Evolutionary conservation across 2,113 vertebrate genomes (phyloP).

Genomic region (Delphinapterus leucas): DNA sequence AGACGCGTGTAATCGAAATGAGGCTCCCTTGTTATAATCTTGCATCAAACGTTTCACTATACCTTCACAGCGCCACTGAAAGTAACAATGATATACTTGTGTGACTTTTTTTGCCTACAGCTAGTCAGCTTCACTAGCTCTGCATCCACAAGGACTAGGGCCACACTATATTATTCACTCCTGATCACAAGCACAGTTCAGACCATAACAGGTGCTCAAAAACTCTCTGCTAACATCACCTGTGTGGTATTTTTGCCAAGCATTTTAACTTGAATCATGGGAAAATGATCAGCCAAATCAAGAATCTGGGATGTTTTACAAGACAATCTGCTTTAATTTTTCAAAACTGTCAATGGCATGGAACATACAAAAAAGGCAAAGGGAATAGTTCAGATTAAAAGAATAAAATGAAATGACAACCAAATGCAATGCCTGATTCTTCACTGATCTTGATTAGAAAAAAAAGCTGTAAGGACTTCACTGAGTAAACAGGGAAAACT

Average conservation of each 20-base stretch:
- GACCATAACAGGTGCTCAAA: background rate
- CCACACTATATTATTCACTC: background rate
- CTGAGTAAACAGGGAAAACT: background rate
- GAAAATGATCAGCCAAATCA: constrained; percentile 3
- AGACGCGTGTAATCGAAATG: background rate
- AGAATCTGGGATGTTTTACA: constrained; percentile 16
- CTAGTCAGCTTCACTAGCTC: background rate
- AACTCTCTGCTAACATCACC: background rate
- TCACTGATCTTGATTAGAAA: background rate
- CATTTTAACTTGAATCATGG: background rate
- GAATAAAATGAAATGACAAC: background rate
- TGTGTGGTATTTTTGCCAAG: background rate
- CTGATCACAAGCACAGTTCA: background rate
- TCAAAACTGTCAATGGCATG: background rate
- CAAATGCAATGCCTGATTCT: background rate
- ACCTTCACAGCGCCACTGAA: background rate
- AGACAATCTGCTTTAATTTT: background rate
- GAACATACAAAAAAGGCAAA: background rate
- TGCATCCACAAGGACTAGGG: background rate
- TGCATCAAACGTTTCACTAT: background rate
- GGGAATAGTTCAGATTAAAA: background rate
- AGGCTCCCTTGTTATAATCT: background rate
- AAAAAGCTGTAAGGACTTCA: background rate
- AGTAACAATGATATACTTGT: background rate
- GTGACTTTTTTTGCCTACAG: background rate